Conservation (phyloP, 2,797 vertebrate genomes). For the Danio jaintianensis region DNA sequence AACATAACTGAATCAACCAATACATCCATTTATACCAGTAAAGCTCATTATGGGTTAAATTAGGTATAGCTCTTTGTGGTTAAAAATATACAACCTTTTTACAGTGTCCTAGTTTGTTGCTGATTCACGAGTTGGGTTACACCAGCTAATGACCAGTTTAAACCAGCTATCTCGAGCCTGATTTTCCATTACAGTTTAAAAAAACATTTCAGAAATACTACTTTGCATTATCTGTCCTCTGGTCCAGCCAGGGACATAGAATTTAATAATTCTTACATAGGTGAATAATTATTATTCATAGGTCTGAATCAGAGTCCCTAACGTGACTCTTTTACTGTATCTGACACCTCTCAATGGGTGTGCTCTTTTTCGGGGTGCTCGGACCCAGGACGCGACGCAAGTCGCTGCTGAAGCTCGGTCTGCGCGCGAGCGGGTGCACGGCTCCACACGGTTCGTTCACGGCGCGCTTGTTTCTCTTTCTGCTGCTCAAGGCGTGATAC, state of each 20-base stretch:
- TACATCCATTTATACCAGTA: neutral
- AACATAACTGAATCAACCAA: neutral
- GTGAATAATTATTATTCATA: constrained; percentile 60
- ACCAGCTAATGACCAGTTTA: neutral
- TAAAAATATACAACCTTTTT: neutral
- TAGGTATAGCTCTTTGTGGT: neutral
- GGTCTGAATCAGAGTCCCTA: constrained; percentile 46
- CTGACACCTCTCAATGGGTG: constrained; percentile 78
- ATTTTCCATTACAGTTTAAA: neutral
- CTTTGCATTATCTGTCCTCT: constrained; percentile 49
- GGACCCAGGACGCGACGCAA: constrained; percentile 76
- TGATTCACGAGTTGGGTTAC: neutral
- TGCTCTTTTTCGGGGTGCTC: constrained; percentile 71
- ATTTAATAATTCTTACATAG: constrained; percentile 79
- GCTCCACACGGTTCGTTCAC: constrained; percentile 71
- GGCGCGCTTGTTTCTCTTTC: constrained; percentile 61
- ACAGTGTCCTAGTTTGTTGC: neutral
- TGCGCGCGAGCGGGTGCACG: constrained; percentile 73
- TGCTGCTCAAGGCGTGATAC: constrained; percentile 70
- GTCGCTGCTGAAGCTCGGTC: constrained; percentile 80
- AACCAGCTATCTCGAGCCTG: neutral
- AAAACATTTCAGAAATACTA: constrained; percentile 48
- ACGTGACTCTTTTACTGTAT: constrained; percentile 76
- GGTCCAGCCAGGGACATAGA: constrained; percentile 80
- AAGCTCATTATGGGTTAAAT: neutral